phyloP scores from a whole-genome alignment of 2,888 invertebrate species.

The Cheilosia impressa region DNA sequence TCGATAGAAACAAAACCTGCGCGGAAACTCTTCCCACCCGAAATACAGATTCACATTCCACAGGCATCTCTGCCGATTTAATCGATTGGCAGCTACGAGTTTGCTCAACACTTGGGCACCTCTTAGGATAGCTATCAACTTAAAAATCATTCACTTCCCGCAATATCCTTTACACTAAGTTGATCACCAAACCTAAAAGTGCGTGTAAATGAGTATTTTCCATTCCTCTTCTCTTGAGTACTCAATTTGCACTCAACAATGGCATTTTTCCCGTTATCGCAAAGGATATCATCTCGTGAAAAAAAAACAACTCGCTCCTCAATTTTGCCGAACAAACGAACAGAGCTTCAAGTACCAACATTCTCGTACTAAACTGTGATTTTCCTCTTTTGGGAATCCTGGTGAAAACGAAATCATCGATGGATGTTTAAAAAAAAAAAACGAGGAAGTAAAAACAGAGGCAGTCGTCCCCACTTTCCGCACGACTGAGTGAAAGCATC shows the following conservation, averaged over 20 bases:
- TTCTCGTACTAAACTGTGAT: slow-evolving; percentile 43
- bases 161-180: slow-evolving; percentile 44
- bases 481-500: slow-evolving; percentile 59
- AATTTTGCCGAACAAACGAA: slow-evolving; percentile 58
- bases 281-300: slow-evolving; percentile 27
- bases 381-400: slow-evolving; percentile 47
- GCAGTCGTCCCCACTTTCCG: slow-evolving; percentile 37
- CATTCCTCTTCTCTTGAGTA: slow-evolving; percentile 29
- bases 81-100: slow-evolving; percentile 18
- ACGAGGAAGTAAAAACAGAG: no score
- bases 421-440: slow-evolving; percentile 4
- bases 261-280: slow-evolving; percentile 15
- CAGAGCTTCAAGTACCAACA: slow-evolving; percentile 56
- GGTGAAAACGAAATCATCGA: slow-evolving; percentile 37
- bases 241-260: slow-evolving; percentile 58
- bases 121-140: slow-evolving; percentile 31
- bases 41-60: no score
- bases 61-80: slow-evolving; percentile 1
- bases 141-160: slow-evolving; percentile 40
- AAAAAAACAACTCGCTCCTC: slow-evolving; percentile 14
- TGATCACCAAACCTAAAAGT: slow-evolving; percentile 43
- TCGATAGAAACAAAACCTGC: no score
- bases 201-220: slow-evolving; percentile 57
- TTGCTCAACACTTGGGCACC: slow-evolving; percentile 2
- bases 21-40: no score